Conservation (phyloP, 1,140 invertebrate genomes). For the Trinorchestia longiramus region DNA sequence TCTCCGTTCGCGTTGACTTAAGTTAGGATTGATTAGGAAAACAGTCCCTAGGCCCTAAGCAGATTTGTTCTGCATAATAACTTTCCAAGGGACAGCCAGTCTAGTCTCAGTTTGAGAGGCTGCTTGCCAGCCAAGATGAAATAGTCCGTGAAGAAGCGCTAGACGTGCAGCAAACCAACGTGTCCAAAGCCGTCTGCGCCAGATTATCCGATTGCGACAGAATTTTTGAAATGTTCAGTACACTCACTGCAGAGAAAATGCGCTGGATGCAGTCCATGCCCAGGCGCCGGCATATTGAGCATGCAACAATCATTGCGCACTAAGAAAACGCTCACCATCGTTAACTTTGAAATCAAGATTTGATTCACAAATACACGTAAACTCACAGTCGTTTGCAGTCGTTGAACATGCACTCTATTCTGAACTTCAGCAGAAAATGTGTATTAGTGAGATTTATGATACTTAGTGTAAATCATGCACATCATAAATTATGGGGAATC, state of each 20-base stretch:
- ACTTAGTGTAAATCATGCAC: not conserved
- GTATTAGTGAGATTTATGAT: not conserved
- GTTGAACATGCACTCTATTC: not conserved
- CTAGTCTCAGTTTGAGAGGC: not conserved
- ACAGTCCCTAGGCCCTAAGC: constrained; percentile 45
- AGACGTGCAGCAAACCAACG: not conserved
- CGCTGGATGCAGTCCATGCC: not conserved
- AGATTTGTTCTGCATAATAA: constrained; percentile 54
- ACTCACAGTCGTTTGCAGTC: not conserved
- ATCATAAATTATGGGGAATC: not conserved
- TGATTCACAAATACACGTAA: not conserved
- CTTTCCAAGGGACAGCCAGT: constrained; percentile 17
- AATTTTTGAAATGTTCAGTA: constrained; percentile 8
- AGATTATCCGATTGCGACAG: constrained; percentile 28
- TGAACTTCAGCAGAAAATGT: not conserved
- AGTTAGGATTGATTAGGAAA: constrained; percentile 51
- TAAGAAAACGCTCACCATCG: not conserved
- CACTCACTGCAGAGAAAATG: not conserved
- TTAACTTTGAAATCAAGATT: not conserved
- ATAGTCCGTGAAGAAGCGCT: constrained; percentile 36
- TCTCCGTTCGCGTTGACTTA: constrained; percentile 35
- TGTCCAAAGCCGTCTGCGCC: not conserved
- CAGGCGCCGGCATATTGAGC: not conserved
- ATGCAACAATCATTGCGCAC: not conserved
- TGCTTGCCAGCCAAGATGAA: constrained; percentile 51